These are phyloP conservation scores for Hyaena hyaena DNA, from an alignment of 2,113 vertebrate genomes.

Conservation along the genomic window DNA sequence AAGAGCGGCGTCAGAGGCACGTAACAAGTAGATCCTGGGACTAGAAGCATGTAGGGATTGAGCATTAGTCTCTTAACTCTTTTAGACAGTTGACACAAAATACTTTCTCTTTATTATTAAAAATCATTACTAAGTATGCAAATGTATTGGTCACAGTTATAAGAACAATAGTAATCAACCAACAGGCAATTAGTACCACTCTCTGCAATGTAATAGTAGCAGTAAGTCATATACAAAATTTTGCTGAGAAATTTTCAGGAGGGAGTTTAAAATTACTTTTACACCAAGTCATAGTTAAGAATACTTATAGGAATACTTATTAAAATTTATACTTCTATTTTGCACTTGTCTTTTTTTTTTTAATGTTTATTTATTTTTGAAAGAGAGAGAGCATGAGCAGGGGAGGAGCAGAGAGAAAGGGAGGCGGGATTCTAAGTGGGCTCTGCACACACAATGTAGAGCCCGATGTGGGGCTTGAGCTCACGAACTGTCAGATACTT, in stretches of 20 bases:
- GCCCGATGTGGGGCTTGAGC: no score
- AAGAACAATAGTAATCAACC: not conserved
- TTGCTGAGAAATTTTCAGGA: constrained; percentile 19
- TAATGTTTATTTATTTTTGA: no score
- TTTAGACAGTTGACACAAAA: not conserved
- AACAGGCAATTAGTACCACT: not conserved
- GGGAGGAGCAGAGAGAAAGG: no score
- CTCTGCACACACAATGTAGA: no score
- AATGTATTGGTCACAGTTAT: not conserved
- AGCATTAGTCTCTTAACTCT: not conserved
- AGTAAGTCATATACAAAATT: not conserved
- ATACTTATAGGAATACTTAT: not conserved
- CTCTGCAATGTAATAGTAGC: not conserved
- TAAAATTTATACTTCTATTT: not conserved
- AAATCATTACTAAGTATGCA: not conserved
- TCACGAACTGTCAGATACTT: no score
- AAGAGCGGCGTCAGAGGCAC: not conserved
- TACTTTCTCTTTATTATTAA: not conserved
- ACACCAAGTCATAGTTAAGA: not conserved
- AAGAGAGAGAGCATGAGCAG: no score
- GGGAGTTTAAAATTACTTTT: not conserved
- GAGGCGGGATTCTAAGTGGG: no score
- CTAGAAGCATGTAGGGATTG: fast-evolving
- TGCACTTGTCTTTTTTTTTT: not conserved
- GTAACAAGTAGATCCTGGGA: fast-evolving